Conservation (phyloP, 2,797 vertebrate species). For the Danio kyathit region DNA sequence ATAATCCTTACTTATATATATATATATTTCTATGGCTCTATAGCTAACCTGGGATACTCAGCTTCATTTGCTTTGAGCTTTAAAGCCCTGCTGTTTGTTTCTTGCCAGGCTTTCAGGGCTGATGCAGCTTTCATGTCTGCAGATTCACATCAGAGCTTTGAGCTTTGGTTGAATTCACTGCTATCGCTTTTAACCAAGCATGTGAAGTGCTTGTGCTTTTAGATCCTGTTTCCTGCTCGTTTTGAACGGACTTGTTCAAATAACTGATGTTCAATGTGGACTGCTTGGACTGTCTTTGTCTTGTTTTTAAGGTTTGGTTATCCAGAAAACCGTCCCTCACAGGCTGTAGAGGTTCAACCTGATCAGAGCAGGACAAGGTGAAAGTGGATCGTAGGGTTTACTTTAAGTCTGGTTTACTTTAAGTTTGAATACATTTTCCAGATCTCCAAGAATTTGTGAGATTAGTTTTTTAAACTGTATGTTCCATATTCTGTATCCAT, state of each 20-base stretch:
- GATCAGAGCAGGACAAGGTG: slow-evolving; percentile 68
- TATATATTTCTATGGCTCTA: not conserved
- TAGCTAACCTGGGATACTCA: not conserved
- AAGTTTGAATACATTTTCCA: too few relatives aligned
- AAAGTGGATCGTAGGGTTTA: not conserved
- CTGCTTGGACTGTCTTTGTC: slow-evolving; percentile 46
- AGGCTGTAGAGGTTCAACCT: slow-evolving; percentile 41
- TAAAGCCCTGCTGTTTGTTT: not conserved
- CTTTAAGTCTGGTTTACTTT: too few relatives aligned
- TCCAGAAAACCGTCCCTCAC: slow-evolving; percentile 51
- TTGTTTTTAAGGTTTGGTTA: slow-evolving; percentile 65
- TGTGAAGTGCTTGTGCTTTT: slow-evolving; percentile 5
- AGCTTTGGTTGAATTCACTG: not conserved
- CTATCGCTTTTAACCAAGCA: slow-evolving; percentile 1
- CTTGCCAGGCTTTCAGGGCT: not conserved
- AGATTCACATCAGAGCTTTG: not conserved
- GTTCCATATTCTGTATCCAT: too few relatives aligned
- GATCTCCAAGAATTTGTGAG: too few relatives aligned
- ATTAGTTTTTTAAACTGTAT: too few relatives aligned
- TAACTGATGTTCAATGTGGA: slow-evolving; percentile 1
- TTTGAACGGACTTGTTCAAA: not conserved
- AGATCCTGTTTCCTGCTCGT: not conserved
- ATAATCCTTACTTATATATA: too few relatives aligned
- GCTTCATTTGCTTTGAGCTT: slow-evolving; percentile 6
- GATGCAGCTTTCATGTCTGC: slow-evolving; percentile 2